A percentile compares a stretch with the other conserved stretches of the same genome.
Evolutionary conservation across 2,113 vertebrate species (phyloP).

Genomic region (Oxyura jamaicensis): DNA sequence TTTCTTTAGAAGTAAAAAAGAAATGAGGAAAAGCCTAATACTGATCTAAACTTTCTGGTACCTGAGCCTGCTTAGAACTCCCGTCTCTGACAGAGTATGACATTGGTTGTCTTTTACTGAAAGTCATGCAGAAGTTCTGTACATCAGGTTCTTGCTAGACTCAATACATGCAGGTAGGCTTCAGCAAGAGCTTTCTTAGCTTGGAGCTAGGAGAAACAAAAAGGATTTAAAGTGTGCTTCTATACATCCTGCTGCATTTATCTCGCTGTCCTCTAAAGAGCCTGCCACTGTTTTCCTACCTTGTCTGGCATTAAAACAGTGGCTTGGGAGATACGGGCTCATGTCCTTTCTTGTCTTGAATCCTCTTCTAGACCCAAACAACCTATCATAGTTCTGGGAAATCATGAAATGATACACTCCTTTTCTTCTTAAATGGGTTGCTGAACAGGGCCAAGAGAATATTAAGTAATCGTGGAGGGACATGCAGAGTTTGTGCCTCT

Average conservation of each 20-base stretch:
- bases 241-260: neutral
- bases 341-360: neutral
- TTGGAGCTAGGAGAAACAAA: neutral
- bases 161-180: neutral
- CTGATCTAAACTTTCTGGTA: neutral
- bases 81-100: neutral
- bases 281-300: neutral
- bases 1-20: neutral
- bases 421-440: neutral
- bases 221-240: neutral
- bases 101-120: neutral
- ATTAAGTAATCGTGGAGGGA: neutral
- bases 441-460: neutral
- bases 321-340: neutral
- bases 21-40: neutral
- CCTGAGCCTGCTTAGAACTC: neutral
- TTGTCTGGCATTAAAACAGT: neutral
- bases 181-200: neutral
- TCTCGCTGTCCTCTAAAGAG: neutral
- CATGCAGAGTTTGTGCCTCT: neutral
- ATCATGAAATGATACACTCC: neutral
- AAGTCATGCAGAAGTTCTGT: neutral
- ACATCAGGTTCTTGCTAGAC: neutral
- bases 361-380: neutral
- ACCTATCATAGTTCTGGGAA: neutral